Percentiles rank a stretch among this genome's conserved stretches.
Conservation (phyloP, 2,888 invertebrate species). For the Eristalis pertinax region DNA sequence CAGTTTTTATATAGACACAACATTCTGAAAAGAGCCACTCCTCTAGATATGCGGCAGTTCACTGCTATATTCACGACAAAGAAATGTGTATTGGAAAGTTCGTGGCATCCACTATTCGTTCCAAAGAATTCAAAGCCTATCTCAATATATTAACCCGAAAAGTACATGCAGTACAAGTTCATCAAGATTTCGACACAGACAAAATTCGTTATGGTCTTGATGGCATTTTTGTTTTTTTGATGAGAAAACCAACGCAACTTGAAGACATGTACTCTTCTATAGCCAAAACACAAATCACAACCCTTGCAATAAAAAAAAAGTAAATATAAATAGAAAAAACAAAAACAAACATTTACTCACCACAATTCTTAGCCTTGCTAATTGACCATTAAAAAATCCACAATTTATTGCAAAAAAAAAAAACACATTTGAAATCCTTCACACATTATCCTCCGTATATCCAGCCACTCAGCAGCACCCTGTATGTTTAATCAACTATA, state of each 20-base stretch:
- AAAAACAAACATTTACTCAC: conserved; percentile 23
- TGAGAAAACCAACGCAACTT: too few species aligned
- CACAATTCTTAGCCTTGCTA: conserved; percentile 54
- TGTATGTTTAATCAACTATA: conserved; percentile 67
- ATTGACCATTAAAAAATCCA: conserved; percentile 2
- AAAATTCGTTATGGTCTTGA: too few species aligned
- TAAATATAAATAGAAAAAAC: neutral
- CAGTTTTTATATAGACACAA: neutral
- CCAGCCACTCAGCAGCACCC: conserved; percentile 67
- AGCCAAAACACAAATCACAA: neutral
- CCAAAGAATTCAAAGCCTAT: too few species aligned
- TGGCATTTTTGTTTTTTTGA: too few species aligned
- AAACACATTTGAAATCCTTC: neutral
- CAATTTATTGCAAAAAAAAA: conserved; percentile 26
- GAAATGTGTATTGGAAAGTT: too few species aligned
- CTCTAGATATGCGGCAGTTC: neutral
- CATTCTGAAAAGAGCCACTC: neutral
- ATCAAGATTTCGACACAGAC: too few species aligned
- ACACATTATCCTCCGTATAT: conserved; percentile 1
- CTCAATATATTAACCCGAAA: too few species aligned
- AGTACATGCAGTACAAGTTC: too few species aligned
- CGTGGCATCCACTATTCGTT: too few species aligned
- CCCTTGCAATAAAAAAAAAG: neutral
- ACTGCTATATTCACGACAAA: neutral
- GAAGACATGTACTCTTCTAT: too few species aligned